Base-by-base conservation (phyloP, 1,140 invertebrate genomes). In the Eupristina koningsbergeri region DNA sequence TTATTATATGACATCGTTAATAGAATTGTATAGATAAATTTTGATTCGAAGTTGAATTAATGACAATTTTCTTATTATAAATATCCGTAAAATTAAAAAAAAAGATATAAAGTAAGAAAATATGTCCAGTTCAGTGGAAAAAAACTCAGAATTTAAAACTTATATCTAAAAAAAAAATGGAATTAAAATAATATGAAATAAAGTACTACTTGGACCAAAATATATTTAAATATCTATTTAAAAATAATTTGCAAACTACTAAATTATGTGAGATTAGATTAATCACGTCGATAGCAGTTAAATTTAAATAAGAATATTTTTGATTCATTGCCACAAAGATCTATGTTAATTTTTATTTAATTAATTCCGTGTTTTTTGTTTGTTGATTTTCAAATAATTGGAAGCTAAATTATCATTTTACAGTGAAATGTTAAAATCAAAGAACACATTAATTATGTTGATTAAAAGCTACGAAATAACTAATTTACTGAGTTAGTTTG, bases 141-240 rank as follows among this genome's bases (percentile, higher is more conserved):
- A 61, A 11, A 78, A 84, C 63, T 64, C 78, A 84, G 83, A 84
- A 77, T 84, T 77, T 80, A 39, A 39, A 15, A 53, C 34, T 15
- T 80, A 84, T 61, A 67, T 22, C 67, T 50, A 47, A 80, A 75
- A 75, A 39, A 45, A 7, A 45, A 5, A 45, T 7, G 41, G n/a
- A n/a, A n/a, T n/a, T n/a, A n/a, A n/a, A n/a, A n/a, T n/a, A 53
- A 63, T 11, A 81, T 13, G 67, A 22, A 69, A 71, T 71, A 29
- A 81, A 58, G 80, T 79, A 58, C 74, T 84, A 80, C 39, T 61
- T 77, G 84, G 84, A 85, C 84, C 84, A 85, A 85, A 71, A 75
- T 34, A 67, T 71, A 17, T 80, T 39, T 64, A 84, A 80, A 75
- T 41, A 34, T 31, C n/a, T 45, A 73, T 15, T 78, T n/a, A 22